Percentiles rank a stretch among this genome's conserved stretches.
Evolutionary conservation across 1,140 invertebrate species (phyloP).

Genomic region (Himalopsyche phryganea): DNA sequence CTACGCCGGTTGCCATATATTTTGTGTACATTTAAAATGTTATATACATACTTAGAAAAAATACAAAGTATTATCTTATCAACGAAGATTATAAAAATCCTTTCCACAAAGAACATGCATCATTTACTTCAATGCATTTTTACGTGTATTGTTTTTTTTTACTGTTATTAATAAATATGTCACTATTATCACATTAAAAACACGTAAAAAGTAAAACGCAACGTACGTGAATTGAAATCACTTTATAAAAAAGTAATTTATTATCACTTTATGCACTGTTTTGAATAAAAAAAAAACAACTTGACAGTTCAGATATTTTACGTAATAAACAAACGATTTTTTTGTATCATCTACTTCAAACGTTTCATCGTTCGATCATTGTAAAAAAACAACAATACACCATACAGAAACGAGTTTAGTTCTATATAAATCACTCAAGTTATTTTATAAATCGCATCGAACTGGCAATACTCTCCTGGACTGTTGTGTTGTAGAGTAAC

Average conservation of each 20-base stretch:
- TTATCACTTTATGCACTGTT: not conserved
- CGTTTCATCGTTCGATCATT: not conserved
- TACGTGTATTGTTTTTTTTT: too few species aligned
- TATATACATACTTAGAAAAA: too few species aligned
- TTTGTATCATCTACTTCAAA: not conserved
- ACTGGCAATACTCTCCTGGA: too few species aligned
- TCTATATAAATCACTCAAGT: too few species aligned
- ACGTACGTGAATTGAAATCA: not conserved
- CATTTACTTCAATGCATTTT: too few species aligned
- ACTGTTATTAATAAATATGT: not conserved
- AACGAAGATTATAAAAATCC: too few species aligned
- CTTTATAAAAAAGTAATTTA: not conserved
- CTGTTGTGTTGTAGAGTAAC: too few species aligned
- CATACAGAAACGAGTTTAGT: not conserved
- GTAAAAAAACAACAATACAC: not conserved
- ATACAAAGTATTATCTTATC: too few species aligned
- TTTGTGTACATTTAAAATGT: not conserved
- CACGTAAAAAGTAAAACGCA: not conserved
- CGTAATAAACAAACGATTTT: too few species aligned
- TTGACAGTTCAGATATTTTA: not conserved
- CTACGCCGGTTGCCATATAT: slow-evolving; percentile 28
- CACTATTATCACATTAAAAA: not conserved
- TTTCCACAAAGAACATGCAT: too few species aligned
- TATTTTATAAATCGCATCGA: too few species aligned
- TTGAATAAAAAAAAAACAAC: not conserved